Conservation (phyloP, 2,113 vertebrate species). For the Megaceryle maxima region DNA sequence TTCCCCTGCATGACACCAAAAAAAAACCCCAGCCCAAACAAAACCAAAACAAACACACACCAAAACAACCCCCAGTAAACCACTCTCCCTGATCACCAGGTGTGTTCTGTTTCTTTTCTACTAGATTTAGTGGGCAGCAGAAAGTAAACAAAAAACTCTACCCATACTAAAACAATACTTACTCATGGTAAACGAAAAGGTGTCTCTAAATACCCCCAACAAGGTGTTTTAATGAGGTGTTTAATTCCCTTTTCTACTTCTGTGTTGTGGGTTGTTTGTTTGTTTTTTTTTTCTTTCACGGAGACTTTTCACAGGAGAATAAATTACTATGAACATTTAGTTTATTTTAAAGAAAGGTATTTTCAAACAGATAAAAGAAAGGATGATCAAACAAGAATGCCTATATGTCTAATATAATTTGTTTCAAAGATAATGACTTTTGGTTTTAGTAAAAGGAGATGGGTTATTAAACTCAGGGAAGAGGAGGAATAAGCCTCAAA, state of each 20-base stretch:
- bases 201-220: neutral
- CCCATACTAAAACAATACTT: neutral
- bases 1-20: neutral
- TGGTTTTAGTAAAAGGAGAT: neutral
- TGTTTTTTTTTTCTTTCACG: neutral
- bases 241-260: neutral
- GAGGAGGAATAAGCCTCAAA: neutral
- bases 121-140: neutral
- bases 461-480: neutral
- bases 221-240: neutral
- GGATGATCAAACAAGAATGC: neutral
- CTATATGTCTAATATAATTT: neutral
- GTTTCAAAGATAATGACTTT: neutral
- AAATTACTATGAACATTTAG: neutral
- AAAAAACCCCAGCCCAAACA: neutral
- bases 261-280: no score
- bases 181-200: neutral
- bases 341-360: neutral
- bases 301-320: neutral
- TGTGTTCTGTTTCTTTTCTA: neutral
- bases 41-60: neutral
- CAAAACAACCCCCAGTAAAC: neutral
- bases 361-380: neutral
- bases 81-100: neutral
- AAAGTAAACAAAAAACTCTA: neutral